phyloP scores from a whole-genome alignment of 2,113 vertebrate species.

The Diphyllodes magnificus region DNA sequence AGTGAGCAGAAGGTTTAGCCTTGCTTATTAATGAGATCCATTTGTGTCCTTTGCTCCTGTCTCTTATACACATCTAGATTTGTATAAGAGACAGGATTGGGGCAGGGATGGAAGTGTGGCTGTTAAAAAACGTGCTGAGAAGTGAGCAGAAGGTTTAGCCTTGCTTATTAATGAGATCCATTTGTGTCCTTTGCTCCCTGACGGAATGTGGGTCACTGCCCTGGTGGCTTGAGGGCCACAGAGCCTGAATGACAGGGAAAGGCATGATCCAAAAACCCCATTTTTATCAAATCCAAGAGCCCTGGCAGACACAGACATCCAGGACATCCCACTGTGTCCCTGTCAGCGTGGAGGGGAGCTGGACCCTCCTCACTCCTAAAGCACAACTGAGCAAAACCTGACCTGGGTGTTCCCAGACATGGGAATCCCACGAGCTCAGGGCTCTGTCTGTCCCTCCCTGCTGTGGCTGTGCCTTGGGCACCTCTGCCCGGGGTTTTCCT shows the following conservation, averaged over 20 bases:
- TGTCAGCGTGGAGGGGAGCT: not conserved
- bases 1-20: not conserved
- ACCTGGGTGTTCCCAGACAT: too few species aligned
- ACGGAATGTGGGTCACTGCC: not conserved
- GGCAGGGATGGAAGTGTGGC: not conserved
- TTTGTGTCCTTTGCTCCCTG: not conserved
- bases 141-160: not conserved
- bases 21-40: not conserved
- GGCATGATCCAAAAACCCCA: not conserved
- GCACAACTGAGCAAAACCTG: not conserved
- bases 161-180: not conserved
- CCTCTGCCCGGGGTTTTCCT: fast-evolving
- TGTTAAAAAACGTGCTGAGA: fast-evolving
- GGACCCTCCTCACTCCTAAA: not conserved
- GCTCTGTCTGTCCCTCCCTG: not conserved
- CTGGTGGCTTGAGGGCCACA: too few species aligned
- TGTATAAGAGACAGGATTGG: too few species aligned
- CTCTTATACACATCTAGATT: too few species aligned
- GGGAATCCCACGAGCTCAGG: fast-evolving
- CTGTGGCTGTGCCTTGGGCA: not conserved
- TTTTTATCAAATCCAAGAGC: fast-evolving
- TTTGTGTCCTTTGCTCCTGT: not conserved
- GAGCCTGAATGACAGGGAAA: not conserved
- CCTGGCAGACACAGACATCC: fast-evolving
- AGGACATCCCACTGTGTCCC: too few species aligned